Percentiles rank a stretch among this genome's conserved stretches.
Evolutionary conservation across 64 coral and sea anemone genomes (phyloP).

Genomic region (Stichodactyla helianthus): DNA sequence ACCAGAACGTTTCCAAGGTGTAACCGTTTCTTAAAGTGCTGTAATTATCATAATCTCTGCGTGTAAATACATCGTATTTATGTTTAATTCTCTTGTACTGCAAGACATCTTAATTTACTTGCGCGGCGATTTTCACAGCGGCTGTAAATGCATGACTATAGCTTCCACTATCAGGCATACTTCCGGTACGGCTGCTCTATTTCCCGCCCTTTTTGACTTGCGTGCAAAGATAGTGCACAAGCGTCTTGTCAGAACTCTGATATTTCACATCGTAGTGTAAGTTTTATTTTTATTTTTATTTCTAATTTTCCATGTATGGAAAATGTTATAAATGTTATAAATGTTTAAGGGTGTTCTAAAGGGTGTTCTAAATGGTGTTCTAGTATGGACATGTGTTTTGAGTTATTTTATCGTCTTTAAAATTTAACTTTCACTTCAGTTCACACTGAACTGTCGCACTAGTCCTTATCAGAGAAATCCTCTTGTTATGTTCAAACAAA

Average conservation of each 20-base stretch:
- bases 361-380: not conserved
- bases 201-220: not conserved
- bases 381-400: not conserved
- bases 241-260: not conserved
- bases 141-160: not conserved
- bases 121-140: not conserved
- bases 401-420: not conserved
- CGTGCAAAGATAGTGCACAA: not conserved
- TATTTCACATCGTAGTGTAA: no score
- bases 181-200: not conserved
- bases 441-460: not conserved
- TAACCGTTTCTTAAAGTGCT: not conserved
- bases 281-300: not conserved
- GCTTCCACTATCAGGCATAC: not conserved
- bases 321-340: no score
- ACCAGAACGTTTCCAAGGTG: slow-evolving; percentile 27
- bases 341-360: not conserved
- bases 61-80: slow-evolving; percentile 8
- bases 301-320: not conserved
- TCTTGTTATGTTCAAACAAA: slow-evolving; percentile 1
- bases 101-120: not conserved
- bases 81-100: not conserved
- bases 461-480: not conserved
- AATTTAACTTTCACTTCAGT: not conserved
- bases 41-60: not conserved